Base-by-base conservation (phyloP, 1,140 invertebrate species). In the Eriosoma lanigerum region DNA sequence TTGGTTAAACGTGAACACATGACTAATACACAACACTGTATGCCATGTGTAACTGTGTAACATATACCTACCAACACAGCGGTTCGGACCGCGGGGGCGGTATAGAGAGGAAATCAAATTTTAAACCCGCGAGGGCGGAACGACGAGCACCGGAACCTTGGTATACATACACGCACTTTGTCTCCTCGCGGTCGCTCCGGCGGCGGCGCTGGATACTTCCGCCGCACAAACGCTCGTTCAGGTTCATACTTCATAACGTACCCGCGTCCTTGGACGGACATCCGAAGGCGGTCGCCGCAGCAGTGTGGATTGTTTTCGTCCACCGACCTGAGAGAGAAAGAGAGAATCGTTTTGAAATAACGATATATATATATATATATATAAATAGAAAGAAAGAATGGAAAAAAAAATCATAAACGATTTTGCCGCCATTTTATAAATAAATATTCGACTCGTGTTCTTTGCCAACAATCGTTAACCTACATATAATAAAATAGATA, bases 381-480 rank as follows among this genome's bases (percentile, higher is more conserved):
- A 21, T 56, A 56, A 24, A 56, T 1, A 56, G n/a, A 19, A n/a
- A 19, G 17, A 54, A 17, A 19, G 52, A 38, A 54, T 10, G n/a
- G 24, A 32, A 21, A 70, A 29, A 73, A 52, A 56, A 32, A 24
- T 32, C 75, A 21, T 78, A 60, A 60, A 78, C 75, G 75, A 26
- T 78, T 78, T 78, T 44, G 24, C 56, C 54, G 44, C 75, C 75
- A 46, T 48, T 78, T 60, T 60, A 78, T 78, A 78, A 48, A 78
- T 62, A 62, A 78, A 46, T 46, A 60, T 19, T 29, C 38, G 29
- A 44, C 29, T 26, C 38, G 56, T 21, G 56, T 78, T 46, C 56
- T 48, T 48, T 58, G 54, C 75, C 52, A 78, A 58, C 54, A 48
- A 62, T 21, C 52, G 75, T 60, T 62, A 62, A 78, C 75, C 75